Evolutionary conservation across 2,113 vertebrate species (phyloP).

Genomic region (Brachirus orientalis): DNA sequence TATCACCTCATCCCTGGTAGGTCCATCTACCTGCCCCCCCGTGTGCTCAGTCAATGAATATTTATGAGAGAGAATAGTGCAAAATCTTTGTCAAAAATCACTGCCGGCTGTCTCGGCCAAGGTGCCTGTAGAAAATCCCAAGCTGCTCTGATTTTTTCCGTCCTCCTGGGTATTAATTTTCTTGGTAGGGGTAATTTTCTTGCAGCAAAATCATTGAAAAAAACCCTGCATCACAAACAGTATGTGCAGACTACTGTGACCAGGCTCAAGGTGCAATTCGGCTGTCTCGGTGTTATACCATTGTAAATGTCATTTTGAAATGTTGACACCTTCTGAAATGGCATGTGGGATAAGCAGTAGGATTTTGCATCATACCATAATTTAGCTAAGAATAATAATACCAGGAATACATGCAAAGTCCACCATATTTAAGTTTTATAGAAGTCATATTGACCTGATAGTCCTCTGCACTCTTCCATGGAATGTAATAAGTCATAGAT

Average conservation of each 20-base stretch:
- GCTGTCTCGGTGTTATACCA: neutral
- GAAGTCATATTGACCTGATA: neutral
- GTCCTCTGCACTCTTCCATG: slow-evolving; percentile 17
- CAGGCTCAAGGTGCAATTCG: neutral
- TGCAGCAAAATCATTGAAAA: slow-evolving; percentile 18
- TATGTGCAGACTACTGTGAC: slow-evolving; percentile 34
- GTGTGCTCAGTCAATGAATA: slow-evolving; percentile 64
- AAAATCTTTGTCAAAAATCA: slow-evolving; percentile 54
- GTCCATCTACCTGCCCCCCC: slow-evolving; percentile 36
- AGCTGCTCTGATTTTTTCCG: slow-evolving; percentile 19
- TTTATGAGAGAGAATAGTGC: slow-evolving; percentile 65
- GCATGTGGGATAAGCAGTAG: slow-evolving; percentile 1
- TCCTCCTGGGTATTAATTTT: slow-evolving; percentile 34
- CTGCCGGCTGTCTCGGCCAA: slow-evolving; percentile 42
- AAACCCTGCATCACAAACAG: slow-evolving; percentile 18
- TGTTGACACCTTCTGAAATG: slow-evolving; percentile 12
- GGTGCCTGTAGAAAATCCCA: slow-evolving; percentile 19
- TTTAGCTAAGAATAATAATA: neutral
- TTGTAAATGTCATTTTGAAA: too few species aligned
- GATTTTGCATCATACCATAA: neutral
- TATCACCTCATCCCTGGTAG: slow-evolving; percentile 59
- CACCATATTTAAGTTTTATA: slow-evolving; percentile 10
- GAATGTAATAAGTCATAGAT: slow-evolving; percentile 30
- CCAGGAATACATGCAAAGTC: neutral
- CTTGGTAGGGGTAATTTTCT: slow-evolving; percentile 35